Evolutionary conservation across 1,140 invertebrate genomes (phyloP), one percentile per base, ranked within the genome.

Genomic region (Philaenus spumarius): DNA sequence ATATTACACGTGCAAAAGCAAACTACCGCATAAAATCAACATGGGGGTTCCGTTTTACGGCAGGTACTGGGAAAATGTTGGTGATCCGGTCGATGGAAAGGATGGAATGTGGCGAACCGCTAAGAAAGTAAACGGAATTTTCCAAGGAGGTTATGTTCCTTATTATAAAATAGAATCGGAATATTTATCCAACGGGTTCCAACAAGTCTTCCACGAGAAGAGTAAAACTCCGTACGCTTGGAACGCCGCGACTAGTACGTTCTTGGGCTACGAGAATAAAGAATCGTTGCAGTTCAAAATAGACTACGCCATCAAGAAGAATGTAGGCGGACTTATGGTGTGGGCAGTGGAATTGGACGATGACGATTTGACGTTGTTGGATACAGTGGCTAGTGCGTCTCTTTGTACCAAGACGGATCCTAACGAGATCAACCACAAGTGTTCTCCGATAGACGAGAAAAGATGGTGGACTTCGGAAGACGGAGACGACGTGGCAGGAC

Each of bases 381-480:
- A 62, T 2, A 39, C 54, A 12, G 42, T 64, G 0, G 48, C 43
- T 9, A 45, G 24, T 2, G 60, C 60, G 11, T 20, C 17, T 0
- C 30, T 59, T 20, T 59, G 60, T n/a, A 47, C 43, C 7, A 54
- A 53, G 23, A 55, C 56, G 2, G 43, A 58, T 45, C 20, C 35
- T 14, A 55, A 59, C 12, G 19, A 43, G 15, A 39, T 64, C 17
- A 64, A 64, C 37, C 53, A 53, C 17, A 64, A 62, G 20, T 64
- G 62, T 52, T 55, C 57, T 19, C 60, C 60, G 11, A 55, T 62
- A 15, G 57, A 62, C 12, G 62, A 64, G 45, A 62, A 57, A 40
- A 40, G 62, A 17, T 64, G 62, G 62, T 64, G 62, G 62, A 64
- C 62, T 5, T 62, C 47, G 2, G 50, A 59, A 39, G 62, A 64